These are phyloP conservation scores for Sula dactylatra DNA, from an alignment of 2,113 vertebrate species.

Conservation along the genomic window DNA sequence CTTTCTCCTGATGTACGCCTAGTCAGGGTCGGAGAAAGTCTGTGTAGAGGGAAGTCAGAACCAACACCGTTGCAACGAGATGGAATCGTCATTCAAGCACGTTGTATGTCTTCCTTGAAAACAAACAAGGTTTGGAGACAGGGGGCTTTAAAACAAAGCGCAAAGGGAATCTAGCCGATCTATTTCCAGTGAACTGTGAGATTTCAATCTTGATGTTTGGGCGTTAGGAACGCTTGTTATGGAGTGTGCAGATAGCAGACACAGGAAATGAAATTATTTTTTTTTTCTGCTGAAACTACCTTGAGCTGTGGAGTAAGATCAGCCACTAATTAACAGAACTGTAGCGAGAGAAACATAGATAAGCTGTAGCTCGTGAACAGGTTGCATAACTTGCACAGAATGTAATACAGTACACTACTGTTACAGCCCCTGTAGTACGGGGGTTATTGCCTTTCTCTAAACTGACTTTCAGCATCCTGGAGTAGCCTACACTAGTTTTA, in stretches of 20 bases:
- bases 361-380: neutral
- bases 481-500: neutral
- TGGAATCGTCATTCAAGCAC: neutral
- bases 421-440: neutral
- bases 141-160: neutral
- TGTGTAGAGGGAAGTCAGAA: neutral
- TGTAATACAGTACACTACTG: neutral
- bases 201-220: neutral
- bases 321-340: neutral
- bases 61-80: neutral
- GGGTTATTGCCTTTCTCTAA: neutral
- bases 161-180: neutral
- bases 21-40: neutral
- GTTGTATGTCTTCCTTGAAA: neutral
- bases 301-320: neutral
- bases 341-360: neutral
- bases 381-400: conserved; percentile 3
- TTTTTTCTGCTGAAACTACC: neutral
- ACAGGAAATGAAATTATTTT: neutral
- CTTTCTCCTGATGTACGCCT: neutral
- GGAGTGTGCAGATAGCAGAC: neutral
- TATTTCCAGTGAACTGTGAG: neutral
- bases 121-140: neutral
- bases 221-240: conserved; percentile 17
- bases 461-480: neutral